Evolutionary conservation across 2,888 invertebrate species (phyloP).

Genomic region (Pseudoips prasinana): DNA sequence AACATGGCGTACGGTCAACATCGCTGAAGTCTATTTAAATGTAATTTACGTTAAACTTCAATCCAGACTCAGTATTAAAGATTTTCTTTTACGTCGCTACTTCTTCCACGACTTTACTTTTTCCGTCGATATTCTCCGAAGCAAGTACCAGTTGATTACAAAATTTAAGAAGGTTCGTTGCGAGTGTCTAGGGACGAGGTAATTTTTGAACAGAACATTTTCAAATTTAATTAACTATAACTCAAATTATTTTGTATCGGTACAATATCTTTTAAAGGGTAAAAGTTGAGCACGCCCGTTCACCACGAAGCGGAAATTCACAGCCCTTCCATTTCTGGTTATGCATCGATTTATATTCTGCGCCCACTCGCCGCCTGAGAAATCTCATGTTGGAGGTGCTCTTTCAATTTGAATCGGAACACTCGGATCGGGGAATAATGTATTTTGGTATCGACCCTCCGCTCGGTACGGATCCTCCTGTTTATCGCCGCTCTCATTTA

Average conservation of each 20-base stretch:
- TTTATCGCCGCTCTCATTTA: constrained; percentile 81
- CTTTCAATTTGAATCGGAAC: constrained; percentile 83
- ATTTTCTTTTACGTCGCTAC: constrained; percentile 44
- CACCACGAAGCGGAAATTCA: constrained; percentile 74
- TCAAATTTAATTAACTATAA: constrained; percentile 17
- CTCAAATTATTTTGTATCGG: constrained; percentile 32
- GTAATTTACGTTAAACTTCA: constrained; percentile 54
- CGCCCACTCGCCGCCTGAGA: constrained; percentile 80
- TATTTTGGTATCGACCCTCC: constrained; percentile 81
- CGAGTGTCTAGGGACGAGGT: constrained; percentile 4
- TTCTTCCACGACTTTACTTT: constrained; percentile 29
- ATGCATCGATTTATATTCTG: constrained; percentile 82
- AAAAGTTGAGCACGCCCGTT: constrained; percentile 48
- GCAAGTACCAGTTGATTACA: constrained; percentile 17
- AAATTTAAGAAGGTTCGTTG: constrained; percentile 19
- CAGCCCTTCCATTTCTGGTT: constrained; percentile 78
- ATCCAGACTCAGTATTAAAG: constrained; percentile 40
- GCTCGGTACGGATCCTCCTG: constrained; percentile 77
- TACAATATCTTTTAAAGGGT: constrained; percentile 42
- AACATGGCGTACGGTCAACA: constrained; percentile 40
- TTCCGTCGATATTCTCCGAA: constrained; percentile 19
- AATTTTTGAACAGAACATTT: constrained; percentile 5
- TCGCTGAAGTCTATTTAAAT: constrained; percentile 52
- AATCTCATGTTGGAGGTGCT: constrained; percentile 82
- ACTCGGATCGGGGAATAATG: constrained; percentile 81